phyloP scores from a whole-genome alignment of 92 coral and sea anemone species.

The Nematostella vectensis region DNA sequence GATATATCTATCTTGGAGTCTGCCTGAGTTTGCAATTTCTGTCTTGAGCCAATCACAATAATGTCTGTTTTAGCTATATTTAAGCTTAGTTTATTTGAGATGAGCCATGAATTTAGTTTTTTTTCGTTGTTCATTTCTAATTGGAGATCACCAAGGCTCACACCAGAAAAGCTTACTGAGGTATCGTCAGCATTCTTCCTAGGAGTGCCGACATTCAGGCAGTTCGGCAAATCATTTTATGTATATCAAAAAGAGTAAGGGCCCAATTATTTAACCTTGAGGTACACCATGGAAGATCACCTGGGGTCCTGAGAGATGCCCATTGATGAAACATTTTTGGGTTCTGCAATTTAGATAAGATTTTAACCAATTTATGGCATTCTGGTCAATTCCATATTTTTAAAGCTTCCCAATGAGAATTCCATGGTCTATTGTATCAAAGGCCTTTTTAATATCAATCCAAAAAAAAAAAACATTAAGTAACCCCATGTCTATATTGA shows the following conservation, averaged over 20 bases:
- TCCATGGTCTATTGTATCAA: constrained; percentile 27
- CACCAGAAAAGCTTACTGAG: constrained; percentile 7
- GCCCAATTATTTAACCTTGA: constrained; percentile 29
- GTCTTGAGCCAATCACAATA: constrained; percentile 15
- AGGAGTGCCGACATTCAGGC: constrained; percentile 15
- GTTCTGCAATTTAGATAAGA: constrained; percentile 24
- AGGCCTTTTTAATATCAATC: constrained; percentile 37
- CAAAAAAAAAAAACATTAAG: constrained; percentile 19
- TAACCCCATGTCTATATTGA: constrained; percentile 19
- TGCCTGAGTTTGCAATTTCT: neutral
- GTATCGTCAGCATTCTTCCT: constrained; percentile 40
- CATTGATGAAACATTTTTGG: constrained; percentile 19
- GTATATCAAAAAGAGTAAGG: constrained; percentile 22
- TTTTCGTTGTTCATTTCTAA: constrained; percentile 11
- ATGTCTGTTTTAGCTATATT: constrained; percentile 37
- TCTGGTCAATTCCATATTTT: constrained; percentile 23
- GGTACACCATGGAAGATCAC: constrained; percentile 8
- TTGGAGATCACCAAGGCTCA: constrained; percentile 10
- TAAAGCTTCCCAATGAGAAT: constrained; percentile 15
- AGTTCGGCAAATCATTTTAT: constrained; percentile 29
- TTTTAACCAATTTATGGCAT: constrained; percentile 22
- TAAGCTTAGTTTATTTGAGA: constrained; percentile 32
- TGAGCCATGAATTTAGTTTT: constrained; percentile 24
- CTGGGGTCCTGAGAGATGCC: neutral
- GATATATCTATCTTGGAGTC: neutral